phyloP scores from a whole-genome alignment of 1,140 invertebrate species.

The Thereuonema tuberculata region DNA sequence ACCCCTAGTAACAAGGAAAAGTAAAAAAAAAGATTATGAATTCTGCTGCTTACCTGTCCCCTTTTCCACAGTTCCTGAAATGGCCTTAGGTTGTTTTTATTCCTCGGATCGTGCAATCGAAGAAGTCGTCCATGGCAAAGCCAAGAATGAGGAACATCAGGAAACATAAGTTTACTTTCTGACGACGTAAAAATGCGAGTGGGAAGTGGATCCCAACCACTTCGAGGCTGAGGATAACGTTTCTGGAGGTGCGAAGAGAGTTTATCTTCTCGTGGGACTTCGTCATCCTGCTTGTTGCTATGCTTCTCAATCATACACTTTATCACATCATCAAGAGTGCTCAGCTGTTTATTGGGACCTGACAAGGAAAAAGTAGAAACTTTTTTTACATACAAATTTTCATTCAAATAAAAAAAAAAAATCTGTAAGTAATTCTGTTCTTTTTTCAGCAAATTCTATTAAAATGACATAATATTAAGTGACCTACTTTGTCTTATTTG shows the following conservation, averaged over 20 bases:
- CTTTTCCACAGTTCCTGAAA: slow-evolving; percentile 94
- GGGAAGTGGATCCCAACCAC: slow-evolving; percentile 45
- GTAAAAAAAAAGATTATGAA: slow-evolving; percentile 2
- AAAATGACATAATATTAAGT: no score
- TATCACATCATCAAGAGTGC: slow-evolving; percentile 61
- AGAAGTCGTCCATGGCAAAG: slow-evolving; percentile 81
- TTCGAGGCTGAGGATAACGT: slow-evolving; percentile 39
- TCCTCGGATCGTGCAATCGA: slow-evolving; percentile 63
- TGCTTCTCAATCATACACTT: slow-evolving; percentile 62
- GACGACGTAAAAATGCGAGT: slow-evolving; percentile 71
- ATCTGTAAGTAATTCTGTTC: no score
- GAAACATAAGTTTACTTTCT: slow-evolving; percentile 54
- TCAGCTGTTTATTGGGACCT: slow-evolving; percentile 38
- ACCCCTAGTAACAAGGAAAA: no score
- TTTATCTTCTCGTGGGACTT: slow-evolving; percentile 17
- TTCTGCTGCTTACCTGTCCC: slow-evolving; percentile 37
- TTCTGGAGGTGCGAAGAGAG: slow-evolving; percentile 57
- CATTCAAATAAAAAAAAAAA: no score
- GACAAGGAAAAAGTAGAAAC: no score
- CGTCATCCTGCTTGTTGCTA: slow-evolving; percentile 34
- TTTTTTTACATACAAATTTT: no score
- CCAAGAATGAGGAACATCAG: slow-evolving; percentile 40
- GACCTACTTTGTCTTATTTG: no score
- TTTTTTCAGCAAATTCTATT: no score
- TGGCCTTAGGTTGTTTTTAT: slow-evolving; percentile 66